phyloP scores from a whole-genome alignment of 2,113 vertebrate species.

The Dolichallabes microphthalmus region DNA sequence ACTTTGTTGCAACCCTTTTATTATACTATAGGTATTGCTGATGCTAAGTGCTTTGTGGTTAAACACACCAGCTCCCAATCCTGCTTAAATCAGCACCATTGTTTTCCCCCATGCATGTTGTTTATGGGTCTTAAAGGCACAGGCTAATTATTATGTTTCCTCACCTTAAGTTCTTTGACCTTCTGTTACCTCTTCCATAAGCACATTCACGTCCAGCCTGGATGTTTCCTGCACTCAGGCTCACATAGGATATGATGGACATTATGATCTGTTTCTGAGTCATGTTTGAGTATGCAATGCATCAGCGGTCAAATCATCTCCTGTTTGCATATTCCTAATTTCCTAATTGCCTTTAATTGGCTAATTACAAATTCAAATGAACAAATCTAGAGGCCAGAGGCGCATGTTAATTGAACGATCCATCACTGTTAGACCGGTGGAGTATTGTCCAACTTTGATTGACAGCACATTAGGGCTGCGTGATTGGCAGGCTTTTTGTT shows the following conservation, averaged over 20 bases:
- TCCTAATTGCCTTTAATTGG: conserved; percentile 79
- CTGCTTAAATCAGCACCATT: conserved; percentile 76
- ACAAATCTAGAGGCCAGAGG: conserved; percentile 76
- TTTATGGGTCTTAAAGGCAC: conserved; percentile 67
- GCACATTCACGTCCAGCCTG: conserved; percentile 59
- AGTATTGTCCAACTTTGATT: conserved; percentile 67
- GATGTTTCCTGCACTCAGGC: conserved; percentile 7
- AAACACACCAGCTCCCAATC: conserved; percentile 66
- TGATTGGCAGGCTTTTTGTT: conserved; percentile 63
- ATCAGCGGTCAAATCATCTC: conserved; percentile 67
- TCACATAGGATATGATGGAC: conserved; percentile 24
- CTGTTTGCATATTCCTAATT: conserved; percentile 74
- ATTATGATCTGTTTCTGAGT: conserved; percentile 5
- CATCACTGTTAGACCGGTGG: conserved; percentile 69
- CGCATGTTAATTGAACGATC: conserved; percentile 77
- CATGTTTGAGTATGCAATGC: conserved; percentile 64
- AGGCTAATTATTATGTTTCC: conserved; percentile 75
- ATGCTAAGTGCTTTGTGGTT: conserved; percentile 70
- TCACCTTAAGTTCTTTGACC: conserved; percentile 74
- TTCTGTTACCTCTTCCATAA: conserved; percentile 70
- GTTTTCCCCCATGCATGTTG: conserved; percentile 63
- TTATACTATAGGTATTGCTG: conserved; percentile 63
- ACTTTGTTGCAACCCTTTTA: conserved; percentile 56
- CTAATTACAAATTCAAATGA: conserved; percentile 80
- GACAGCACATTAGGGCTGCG: conserved; percentile 71